A percentile compares a stretch with the other conserved stretches of the same genome.
These are phyloP conservation scores for Drosophila subquinaria DNA, from an alignment of 2,888 invertebrate genomes.

Conservation along the genomic window DNA sequence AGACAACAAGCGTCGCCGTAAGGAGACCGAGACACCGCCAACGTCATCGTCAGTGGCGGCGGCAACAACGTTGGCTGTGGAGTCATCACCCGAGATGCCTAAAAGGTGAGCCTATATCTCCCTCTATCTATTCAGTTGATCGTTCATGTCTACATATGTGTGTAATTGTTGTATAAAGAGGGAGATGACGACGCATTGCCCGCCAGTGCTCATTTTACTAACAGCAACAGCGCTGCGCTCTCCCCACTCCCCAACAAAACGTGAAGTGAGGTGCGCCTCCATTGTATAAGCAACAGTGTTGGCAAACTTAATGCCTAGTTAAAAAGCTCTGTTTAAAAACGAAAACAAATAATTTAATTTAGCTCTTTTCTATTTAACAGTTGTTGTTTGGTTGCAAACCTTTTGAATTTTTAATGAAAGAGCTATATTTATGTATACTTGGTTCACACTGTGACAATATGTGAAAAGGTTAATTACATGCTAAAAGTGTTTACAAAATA, in stretches of 20 bases:
- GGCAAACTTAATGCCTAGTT: constrained; percentile 1
- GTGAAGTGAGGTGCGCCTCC: constrained; percentile 48
- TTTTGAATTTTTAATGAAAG: too few species aligned
- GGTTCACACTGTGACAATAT: not conserved
- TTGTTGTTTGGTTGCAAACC: not conserved
- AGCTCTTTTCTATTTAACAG: not conserved
- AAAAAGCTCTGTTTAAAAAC: not conserved
- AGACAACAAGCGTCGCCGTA: constrained; percentile 85
- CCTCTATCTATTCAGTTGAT: constrained; percentile 42
- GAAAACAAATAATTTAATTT: not conserved
- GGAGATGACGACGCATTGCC: constrained; percentile 55
- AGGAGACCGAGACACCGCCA: constrained; percentile 81
- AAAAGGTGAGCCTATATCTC: constrained; percentile 82
- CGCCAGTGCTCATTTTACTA: constrained; percentile 32
- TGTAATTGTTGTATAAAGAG: constrained; percentile 39
- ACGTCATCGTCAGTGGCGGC: constrained; percentile 75
- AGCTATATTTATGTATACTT: too few species aligned
- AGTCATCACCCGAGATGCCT: constrained; percentile 85
- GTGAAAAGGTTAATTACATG: not conserved
- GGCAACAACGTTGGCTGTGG: constrained; percentile 72
- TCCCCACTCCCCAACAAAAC: constrained; percentile 15
- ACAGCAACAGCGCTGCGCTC: constrained; percentile 12
- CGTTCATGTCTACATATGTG: constrained; percentile 26
- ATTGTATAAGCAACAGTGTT: constrained; percentile 61
- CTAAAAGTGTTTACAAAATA: not conserved